Base-by-base conservation (phyloP, 2,888 invertebrate genomes). In the Mythimna impura region DNA sequence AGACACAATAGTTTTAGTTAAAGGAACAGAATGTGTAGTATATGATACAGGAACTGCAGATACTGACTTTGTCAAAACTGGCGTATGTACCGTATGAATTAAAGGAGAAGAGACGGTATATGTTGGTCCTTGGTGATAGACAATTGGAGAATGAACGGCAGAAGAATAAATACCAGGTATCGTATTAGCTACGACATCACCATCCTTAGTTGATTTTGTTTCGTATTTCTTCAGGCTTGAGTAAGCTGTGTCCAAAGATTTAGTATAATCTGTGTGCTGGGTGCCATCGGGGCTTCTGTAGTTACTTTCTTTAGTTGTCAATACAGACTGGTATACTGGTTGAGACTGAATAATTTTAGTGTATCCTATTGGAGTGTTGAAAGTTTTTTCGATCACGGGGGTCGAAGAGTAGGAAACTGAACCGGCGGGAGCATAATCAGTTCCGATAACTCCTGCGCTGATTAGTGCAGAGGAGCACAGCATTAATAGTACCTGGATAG, bases 401-500 rank as follows among this genome's bases (percentile, higher is more conserved):
- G 69, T 84, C 60, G 77, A 83, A 67, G 87, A 86, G 62, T 88
- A 89, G 22, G 90, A 86, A 6, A 85, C 82, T 64, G 83, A 68
- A 36, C 87, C 69, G 0, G 85, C 76, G 55, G 89, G 82, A 22
- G 86, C 80, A 67, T 87, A 86, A 62, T 89, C 80, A 25, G 83
- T 77, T 34, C 77, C 75, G 12, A 88, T 83, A 8, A 84, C 61
- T 25, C 88, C 88, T 36, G 90, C 88, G 67, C 70, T 80, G 3
- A 85, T 86, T 4, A 90, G 50, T n/a, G 87, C 87, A 10, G 88
- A 66, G 4, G 73, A 83, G 66, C 84, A 87, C 57, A 91, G 36
- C 22, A 89, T 65, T 22, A 90, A 65, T 10, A 89, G 30, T 50
- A 90, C 68, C 93, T 94, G 87, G 54, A 91, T 91, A 43, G 2